Conservation (phyloP, 92 coral and sea anemone genomes). For the Porites rus region DNA sequence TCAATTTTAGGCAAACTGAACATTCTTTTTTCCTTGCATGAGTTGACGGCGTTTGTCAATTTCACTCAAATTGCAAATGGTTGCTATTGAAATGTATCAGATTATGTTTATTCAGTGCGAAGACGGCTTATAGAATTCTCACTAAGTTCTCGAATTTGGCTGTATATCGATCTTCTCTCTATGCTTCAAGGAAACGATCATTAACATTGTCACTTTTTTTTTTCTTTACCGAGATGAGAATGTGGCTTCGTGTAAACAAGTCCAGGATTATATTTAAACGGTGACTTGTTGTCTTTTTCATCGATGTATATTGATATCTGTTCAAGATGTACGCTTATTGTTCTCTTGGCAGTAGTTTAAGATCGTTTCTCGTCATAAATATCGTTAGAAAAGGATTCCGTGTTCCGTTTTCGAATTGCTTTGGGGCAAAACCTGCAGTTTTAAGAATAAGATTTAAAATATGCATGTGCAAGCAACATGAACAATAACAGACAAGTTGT, state of each 20-base stretch:
- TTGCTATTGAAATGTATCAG: not conserved
- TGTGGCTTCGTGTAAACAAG: constrained; percentile 22
- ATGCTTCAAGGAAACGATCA: not conserved
- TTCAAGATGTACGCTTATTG: constrained; percentile 10
- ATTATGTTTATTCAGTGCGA: not conserved
- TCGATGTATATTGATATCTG: constrained; percentile 9
- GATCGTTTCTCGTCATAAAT: not conserved
- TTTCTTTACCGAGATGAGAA: not conserved
- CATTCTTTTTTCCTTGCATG: not conserved
- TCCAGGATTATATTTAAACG: not conserved
- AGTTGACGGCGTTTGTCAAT: not conserved
- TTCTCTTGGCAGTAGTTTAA: not conserved
- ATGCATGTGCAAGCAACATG: not conserved
- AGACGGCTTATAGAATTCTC: not conserved
- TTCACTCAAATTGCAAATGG: constrained; percentile 8
- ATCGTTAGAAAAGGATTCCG: not conserved
- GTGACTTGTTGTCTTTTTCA: not conserved
- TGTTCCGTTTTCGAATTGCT: not conserved
- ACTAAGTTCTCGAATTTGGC: not conserved
- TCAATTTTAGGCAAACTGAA: not conserved
- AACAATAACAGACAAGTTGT: not conserved
- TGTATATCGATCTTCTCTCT: not conserved
- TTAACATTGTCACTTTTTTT: not conserved
- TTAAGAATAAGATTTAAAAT: not conserved
- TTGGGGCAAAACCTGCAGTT: constrained; percentile 6